Evolutionary conservation across 1,140 invertebrate genomes (phyloP).

Genomic region (Popillia japonica): DNA sequence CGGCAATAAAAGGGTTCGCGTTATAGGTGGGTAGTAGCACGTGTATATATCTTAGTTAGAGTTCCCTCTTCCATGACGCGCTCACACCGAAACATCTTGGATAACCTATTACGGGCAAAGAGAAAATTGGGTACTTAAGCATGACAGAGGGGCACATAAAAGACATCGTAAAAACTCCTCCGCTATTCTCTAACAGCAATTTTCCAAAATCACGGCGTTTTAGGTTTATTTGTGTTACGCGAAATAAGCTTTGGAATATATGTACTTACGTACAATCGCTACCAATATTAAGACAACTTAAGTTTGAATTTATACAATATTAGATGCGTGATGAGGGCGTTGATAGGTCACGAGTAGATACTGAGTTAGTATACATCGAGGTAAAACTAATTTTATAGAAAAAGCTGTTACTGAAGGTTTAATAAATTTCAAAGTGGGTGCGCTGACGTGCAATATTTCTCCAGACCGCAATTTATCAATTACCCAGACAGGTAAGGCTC

Average conservation of each 20-base stretch:
- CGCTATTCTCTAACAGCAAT: conserved; percentile 6
- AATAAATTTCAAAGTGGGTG: too few relatives aligned
- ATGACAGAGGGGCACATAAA: conserved; percentile 22
- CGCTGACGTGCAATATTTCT: too few relatives aligned
- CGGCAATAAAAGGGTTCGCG: not conserved
- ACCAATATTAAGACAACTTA: not conserved
- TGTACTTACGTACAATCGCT: not conserved
- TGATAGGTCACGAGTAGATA: too few relatives aligned
- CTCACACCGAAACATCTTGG: not conserved
- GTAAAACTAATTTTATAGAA: too few relatives aligned
- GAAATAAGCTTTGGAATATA: conserved; percentile 19
- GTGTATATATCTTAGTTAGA: conserved; percentile 4
- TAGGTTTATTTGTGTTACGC: not conserved
- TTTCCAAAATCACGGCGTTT: not conserved
- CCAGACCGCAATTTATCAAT: too few relatives aligned
- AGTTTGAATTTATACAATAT: not conserved
- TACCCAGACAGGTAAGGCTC: too few relatives aligned
- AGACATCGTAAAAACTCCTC: conserved; percentile 24
- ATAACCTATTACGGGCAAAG: conserved; percentile 8
- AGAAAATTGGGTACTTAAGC: conserved; percentile 27
- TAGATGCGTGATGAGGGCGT: too few relatives aligned
- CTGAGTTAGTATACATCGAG: too few relatives aligned
- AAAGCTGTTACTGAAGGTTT: too few relatives aligned
- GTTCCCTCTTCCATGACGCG: not conserved
- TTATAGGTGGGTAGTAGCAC: not conserved